Conservation (phyloP, 92 coral and sea anemone species). For the Scolanthus callimorphus region DNA sequence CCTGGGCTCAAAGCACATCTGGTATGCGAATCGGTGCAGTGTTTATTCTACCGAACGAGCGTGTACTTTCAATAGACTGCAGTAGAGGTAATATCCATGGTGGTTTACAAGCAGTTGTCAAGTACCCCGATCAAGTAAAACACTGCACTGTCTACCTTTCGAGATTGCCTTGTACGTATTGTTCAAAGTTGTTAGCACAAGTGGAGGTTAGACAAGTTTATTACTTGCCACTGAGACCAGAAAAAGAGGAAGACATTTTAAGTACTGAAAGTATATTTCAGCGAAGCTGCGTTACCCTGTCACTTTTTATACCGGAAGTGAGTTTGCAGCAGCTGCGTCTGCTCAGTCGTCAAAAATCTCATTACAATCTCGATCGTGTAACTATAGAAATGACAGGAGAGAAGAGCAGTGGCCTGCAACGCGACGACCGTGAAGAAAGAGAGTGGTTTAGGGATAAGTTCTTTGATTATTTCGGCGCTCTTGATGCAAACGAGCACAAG, state of each 20-base stretch:
- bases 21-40: constrained; percentile 33
- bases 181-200: constrained; percentile 30
- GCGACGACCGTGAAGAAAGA: background rate
- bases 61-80: constrained; percentile 34
- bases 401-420: background rate
- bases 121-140: constrained; percentile 22
- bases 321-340: background rate
- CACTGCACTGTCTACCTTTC: constrained; percentile 35
- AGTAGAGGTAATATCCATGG: constrained; percentile 28
- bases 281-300: constrained; percentile 19
- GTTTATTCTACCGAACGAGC: constrained; percentile 31
- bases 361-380: background rate
- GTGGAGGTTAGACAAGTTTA: constrained; percentile 24
- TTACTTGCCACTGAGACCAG: constrained; percentile 38
- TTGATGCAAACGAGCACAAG: too few species aligned
- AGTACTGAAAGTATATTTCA: constrained; percentile 29
- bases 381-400: too few species aligned
- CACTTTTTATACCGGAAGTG: constrained; percentile 11
- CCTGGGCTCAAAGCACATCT: background rate
- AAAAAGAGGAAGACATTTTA: constrained; percentile 9
- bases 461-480: background rate
- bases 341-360: background rate
- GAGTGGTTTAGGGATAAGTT: background rate
- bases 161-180: constrained; percentile 40
- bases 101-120: constrained; percentile 22